phyloP scores from a whole-genome alignment of 2,113 vertebrate species.

The Sakesphorus luctuosus region DNA sequence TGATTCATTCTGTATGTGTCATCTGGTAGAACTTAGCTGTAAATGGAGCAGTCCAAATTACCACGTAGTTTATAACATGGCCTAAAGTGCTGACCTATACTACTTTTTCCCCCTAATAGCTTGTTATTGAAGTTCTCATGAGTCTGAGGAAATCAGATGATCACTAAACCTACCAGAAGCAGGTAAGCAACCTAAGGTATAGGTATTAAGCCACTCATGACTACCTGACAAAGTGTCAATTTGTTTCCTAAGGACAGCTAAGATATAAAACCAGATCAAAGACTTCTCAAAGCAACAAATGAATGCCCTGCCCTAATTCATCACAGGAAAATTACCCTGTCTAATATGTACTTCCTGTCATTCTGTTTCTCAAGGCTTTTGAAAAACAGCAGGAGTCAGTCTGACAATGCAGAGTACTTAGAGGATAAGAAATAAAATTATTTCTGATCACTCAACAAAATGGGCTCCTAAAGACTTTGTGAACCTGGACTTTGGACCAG shows the following conservation, averaged over 20 bases:
- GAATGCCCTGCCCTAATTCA: conserved; percentile 58
- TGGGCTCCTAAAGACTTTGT: background rate
- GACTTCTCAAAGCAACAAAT: conserved; percentile 27
- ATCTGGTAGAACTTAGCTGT: conserved; percentile 72
- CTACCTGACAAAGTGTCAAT: background rate
- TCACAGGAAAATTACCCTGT: conserved; percentile 54
- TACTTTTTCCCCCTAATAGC: background rate
- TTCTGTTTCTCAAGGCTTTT: conserved; percentile 18
- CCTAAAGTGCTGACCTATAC: background rate
- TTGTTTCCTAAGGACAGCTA: conserved; percentile 37
- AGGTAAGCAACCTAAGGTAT: background rate
- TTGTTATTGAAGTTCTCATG: background rate
- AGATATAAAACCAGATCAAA: conserved; percentile 59
- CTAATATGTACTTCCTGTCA: conserved; percentile 53
- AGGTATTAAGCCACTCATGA: background rate
- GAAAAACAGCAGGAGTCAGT: conserved; percentile 26
- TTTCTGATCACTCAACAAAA: background rate
- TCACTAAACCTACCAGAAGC: background rate
- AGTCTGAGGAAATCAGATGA: background rate
- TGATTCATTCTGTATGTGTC: conserved; percentile 61
- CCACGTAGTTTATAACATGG: background rate
- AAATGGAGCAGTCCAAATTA: conserved; percentile 54
- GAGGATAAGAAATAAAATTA: conserved; percentile 11
- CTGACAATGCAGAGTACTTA: conserved; percentile 32
- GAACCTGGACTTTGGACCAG: too few relatives aligned